These are phyloP conservation scores for Lethrus apterus DNA, from an alignment of 1,140 invertebrate genomes.

Conservation along the genomic window DNA sequence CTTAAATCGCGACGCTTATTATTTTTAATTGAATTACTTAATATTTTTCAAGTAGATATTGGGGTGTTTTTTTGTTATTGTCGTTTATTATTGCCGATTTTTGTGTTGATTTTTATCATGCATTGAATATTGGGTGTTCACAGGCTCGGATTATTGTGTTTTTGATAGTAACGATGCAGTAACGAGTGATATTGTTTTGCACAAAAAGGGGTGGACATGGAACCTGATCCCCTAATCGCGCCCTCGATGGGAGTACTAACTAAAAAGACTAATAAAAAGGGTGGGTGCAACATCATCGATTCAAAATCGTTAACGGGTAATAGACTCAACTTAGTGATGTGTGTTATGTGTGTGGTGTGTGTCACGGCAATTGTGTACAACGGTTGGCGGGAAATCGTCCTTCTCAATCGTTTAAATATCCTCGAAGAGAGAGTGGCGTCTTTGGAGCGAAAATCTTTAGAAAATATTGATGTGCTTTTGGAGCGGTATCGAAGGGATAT, in stretches of 20 bases:
- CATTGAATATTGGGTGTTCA: too few species aligned
- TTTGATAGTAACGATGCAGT: constrained; percentile 10
- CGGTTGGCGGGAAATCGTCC: constrained; percentile 29
- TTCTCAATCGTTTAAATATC: constrained; percentile 25
- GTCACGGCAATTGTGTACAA: constrained; percentile 34
- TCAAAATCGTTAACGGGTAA: constrained; percentile 8
- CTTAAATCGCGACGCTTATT: too few species aligned
- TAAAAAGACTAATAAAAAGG: background rate
- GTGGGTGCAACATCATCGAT: background rate
- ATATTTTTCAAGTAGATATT: too few species aligned
- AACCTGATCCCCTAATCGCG: constrained; percentile 11
- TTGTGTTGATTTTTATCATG: too few species aligned
- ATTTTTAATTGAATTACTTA: too few species aligned
- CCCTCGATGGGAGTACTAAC: constrained; percentile 6
- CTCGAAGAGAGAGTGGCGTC: constrained; percentile 32
- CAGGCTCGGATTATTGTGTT: too few species aligned
- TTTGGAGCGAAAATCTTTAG: constrained; percentile 25
- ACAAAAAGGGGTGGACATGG: constrained; percentile 3
- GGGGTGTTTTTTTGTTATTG: too few species aligned
- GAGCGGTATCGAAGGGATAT: constrained; percentile 31
- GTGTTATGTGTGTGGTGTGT: constrained; percentile 39
- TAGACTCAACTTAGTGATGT: constrained; percentile 28
- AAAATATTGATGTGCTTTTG: constrained; percentile 26
- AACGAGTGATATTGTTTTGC: constrained; percentile 7
- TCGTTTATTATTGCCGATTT: too few species aligned